Conservation (phyloP, 2,113 vertebrate genomes). For the Hystrix brachyura region DNA sequence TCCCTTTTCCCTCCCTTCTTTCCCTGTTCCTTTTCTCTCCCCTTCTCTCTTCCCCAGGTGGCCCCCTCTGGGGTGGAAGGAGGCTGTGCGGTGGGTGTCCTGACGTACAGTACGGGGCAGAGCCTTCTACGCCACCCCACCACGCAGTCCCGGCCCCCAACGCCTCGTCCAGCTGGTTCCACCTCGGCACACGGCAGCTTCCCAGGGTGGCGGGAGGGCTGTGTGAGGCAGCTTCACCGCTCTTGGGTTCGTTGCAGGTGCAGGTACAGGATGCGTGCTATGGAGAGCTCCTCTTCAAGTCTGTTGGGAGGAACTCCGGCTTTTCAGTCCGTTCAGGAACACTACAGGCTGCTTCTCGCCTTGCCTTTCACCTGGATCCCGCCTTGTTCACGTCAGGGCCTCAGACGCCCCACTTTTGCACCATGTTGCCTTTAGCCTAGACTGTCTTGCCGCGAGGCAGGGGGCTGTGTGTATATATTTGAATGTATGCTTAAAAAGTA, state of each 20-base stretch:
- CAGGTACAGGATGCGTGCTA: accelerated
- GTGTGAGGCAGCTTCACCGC: accelerated
- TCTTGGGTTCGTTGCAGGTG: accelerated
- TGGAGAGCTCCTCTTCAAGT: neutral
- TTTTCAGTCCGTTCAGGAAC: neutral
- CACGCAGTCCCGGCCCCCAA: accelerated
- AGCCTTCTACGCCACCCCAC: neutral
- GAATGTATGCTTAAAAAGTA: neutral
- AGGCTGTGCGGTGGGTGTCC: neutral
- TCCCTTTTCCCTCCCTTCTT: neutral
- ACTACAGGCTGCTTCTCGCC: neutral
- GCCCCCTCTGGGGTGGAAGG: neutral
- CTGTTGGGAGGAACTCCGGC: neutral
- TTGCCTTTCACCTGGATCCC: neutral
- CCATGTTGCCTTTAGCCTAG: neutral
- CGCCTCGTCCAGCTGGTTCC: accelerated
- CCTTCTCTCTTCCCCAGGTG: neutral
- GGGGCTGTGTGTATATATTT: neutral
- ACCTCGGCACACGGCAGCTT: neutral
- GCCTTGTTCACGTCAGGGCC: accelerated
- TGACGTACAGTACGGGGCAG: neutral
- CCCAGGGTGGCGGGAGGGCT: neutral
- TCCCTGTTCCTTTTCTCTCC: neutral
- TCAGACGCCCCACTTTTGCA: neutral
- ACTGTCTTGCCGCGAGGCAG: neutral